Conservation (phyloP, 2,888 invertebrate species). For the Tiliacea citrago region DNA sequence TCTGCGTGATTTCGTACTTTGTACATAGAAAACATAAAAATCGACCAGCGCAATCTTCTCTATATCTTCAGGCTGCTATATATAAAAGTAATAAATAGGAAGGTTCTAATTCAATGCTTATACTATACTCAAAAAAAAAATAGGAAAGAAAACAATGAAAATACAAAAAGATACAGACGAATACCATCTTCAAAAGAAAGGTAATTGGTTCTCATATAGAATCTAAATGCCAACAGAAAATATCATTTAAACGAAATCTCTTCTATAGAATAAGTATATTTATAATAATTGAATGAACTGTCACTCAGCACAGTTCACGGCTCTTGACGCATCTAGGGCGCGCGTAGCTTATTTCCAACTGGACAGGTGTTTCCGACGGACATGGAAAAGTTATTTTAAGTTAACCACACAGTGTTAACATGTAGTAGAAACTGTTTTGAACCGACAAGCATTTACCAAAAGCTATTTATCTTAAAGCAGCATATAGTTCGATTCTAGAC, state of each 20-base stretch:
- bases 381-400: slow-evolving; percentile 30
- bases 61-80: not conserved
- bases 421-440: not conserved
- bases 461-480: not conserved
- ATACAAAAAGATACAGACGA: not conserved
- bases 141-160: not conserved
- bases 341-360: slow-evolving; percentile 18
- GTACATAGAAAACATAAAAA: not conserved
- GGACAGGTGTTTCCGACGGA: slow-evolving; percentile 10
- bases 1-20: too few relatives aligned
- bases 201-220: slow-evolving; percentile 6
- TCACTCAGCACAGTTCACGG: slow-evolving; percentile 23
- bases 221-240: slow-evolving; percentile 22
- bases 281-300: slow-evolving; percentile 36
- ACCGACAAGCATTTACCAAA: not conserved
- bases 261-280: slow-evolving; percentile 19
- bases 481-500: not conserved
- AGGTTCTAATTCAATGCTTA: not conserved
- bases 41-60: not conserved
- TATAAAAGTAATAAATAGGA: not conserved
- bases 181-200: not conserved
- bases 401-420: not conserved
- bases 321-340: slow-evolving; percentile 23
- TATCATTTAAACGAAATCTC: slow-evolving; percentile 3
- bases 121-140: too few relatives aligned